These are phyloP conservation scores for Drymonia ruficornis DNA, from an alignment of 2,888 invertebrate genomes.

Conservation along the genomic window DNA sequence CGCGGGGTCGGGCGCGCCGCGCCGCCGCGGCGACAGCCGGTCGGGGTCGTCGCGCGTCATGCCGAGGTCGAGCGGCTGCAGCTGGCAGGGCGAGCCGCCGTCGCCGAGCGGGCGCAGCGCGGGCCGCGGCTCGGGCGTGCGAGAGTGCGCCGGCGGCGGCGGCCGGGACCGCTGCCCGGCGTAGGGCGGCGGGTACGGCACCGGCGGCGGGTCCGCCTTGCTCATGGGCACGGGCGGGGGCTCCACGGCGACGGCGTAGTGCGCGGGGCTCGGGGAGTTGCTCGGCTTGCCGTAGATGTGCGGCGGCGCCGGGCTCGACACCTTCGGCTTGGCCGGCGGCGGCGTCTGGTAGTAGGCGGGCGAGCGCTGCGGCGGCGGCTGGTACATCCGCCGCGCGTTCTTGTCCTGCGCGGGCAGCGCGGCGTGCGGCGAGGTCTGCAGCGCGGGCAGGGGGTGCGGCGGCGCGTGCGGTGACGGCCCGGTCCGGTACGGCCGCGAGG, in stretches of 20 bases:
- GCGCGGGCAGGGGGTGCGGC: conserved; percentile 77
- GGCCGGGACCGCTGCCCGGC: conserved; percentile 66
- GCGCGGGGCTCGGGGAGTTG: conserved; percentile 79
- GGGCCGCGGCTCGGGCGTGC: conserved; percentile 81
- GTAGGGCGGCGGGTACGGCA: conserved; percentile 75
- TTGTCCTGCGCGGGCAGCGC: conserved; percentile 61
- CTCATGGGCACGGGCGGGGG: conserved; percentile 81
- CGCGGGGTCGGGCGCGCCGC: conserved; percentile 84
- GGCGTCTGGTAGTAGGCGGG: conserved; percentile 79
- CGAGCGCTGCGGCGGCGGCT: conserved; percentile 62
- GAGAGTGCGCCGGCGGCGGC: conserved; percentile 85
- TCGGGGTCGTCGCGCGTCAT: conserved; percentile 87
- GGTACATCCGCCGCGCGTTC: conserved; percentile 45
- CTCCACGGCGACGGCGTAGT: conserved; percentile 70
- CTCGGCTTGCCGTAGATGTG: conserved; percentile 89
- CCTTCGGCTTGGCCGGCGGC: conserved; percentile 86
- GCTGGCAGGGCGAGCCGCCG: conserved; percentile 85
- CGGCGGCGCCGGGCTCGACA: conserved; percentile 91
- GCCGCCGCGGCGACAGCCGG: conserved; percentile 86
- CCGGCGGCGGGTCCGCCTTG: conserved; percentile 80
- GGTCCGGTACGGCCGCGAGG: conserved; percentile 74
- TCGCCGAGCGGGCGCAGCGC: conserved; percentile 65
- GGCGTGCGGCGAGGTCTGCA: conserved; percentile 74
- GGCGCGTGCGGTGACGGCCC: conserved; percentile 83
- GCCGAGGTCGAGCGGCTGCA: conserved; percentile 92